Evolutionary conservation across 2,113 vertebrate species (phyloP).

Genomic region (Oreamnos americanus): DNA sequence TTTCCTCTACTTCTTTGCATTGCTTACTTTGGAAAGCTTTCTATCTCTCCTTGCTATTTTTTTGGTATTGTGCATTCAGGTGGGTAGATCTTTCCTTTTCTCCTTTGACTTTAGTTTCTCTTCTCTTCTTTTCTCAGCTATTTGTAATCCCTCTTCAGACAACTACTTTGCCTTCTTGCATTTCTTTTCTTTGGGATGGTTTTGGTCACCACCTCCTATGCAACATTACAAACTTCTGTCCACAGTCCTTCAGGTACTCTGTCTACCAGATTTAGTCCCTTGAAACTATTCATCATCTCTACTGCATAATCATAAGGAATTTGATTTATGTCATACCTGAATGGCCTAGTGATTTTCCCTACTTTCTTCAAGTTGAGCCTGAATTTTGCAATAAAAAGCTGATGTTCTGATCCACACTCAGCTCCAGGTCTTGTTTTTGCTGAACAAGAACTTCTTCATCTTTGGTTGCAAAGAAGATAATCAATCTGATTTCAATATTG

Average conservation of each 20-base stretch:
- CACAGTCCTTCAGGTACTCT: background rate
- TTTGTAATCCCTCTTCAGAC: background rate
- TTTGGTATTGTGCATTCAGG: background rate
- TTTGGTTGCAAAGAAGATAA: background rate
- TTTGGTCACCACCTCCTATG: background rate
- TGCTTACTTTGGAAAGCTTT: background rate
- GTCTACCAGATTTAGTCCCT: background rate
- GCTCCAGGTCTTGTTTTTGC: background rate
- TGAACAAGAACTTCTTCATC: background rate
- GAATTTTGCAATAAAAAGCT: background rate
- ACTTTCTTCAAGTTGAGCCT: background rate
- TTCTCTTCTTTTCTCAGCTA: background rate
- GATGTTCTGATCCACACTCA: background rate
- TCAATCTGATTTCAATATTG: background rate
- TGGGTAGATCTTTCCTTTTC: background rate
- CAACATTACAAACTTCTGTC: background rate
- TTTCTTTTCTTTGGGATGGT: background rate
- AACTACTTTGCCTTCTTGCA: background rate
- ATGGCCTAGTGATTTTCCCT: background rate
- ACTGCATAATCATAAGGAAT: background rate
- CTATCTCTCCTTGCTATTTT: background rate
- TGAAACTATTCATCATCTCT: background rate
- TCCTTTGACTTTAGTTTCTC: background rate
- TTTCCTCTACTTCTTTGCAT: background rate
- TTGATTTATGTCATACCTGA: background rate